Base-by-base conservation (phyloP, 2,113 vertebrate genomes). In the Zingel zingel region DNA sequence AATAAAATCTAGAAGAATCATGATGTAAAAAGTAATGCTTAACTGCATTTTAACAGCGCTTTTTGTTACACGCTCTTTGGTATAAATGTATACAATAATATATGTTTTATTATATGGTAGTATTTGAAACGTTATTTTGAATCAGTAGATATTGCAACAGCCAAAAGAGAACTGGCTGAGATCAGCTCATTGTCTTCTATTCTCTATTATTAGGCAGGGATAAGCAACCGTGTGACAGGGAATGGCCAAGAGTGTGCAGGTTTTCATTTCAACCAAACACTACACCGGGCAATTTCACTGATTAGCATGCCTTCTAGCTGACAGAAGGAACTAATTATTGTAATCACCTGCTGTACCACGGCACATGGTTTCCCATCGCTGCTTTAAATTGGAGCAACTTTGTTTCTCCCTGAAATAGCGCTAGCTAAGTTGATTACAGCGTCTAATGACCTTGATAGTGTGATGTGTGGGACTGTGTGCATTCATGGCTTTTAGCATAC, bases 271-370 rank as follows among this genome's bases (percentile, higher is more conserved):
- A 81, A 57, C 72, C 59, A 67, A 89, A 85, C 74, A 61, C 76
- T 56, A 47, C 76, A 73, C 79, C 8, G 62, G 81, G 77, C 65
- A 59, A 83, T 91, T 91, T 71, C 73, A 65, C 89, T 92, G 89
- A 93, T 92, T 90, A 90, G 73, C 85, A 88, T 86, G 82, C 89
- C 82, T 92, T 74, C 91, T 72, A 81, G 82, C 86, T 89, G 86
- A 91, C 90, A 93, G 84, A 87, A 76, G 87, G 87, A 91, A 88
- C 86, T 90, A 87, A 93, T 94, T 91, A 93, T 81, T 57, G 78
- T 88, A 91, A 92, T 92, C 91, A 91, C 90, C 90, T 85, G 87
- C 86, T 83, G 79, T 77, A 89, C 54, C 81, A 45, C 63, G 66
- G 66, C 74, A 54, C 88, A 84, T 61, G 73, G 70, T 79, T 86